Evolutionary conservation across 2,888 invertebrate species (phyloP), one percentile per base, ranked within the genome.

Genomic region (Epicampocera succincta): DNA sequence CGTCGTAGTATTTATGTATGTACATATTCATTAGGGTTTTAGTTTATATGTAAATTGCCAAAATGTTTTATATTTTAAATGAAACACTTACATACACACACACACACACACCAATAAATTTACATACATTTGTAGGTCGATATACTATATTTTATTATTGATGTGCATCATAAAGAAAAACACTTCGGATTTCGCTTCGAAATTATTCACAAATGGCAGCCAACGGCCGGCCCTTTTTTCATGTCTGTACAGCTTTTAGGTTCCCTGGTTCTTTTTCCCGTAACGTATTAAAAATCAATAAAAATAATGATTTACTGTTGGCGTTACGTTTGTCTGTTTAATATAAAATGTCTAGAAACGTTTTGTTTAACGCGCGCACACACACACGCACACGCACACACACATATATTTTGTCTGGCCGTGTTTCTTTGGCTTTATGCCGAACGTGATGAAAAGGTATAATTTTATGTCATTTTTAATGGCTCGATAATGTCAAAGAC

Each of bases 241-340:
- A 61, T 11, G 33, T 52, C 46, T 61, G 61, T 3, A 15, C 11
- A 25, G 33, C 11, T 58, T 75, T 50, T 29, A 19, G 13, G 1
- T 42, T 33, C 1, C 19, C 11, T n/a, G n/a, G n/a, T n/a, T 21
- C 1, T 44, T 52, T 66, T 25, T 52, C n/a, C 5, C 21, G 61
- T 17, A 73, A 33, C 82, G 81, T 85, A 87, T 87, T 87, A 86
- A 85, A 85, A 86, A 82, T 79, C 69, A 83, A 83, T 85, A 83
- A 86, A n/a, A 85, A 84, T 65, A 73, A 81, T 83, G 84, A 85
- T 85, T 84, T 84, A 85, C 48, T 74, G 52, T 75, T 81, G 58
- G 56, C 40, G 15, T 38, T 52, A 12, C 79, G 46, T 25, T 9
- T 60, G 46, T 44, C 29, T 58, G 40, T 65, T 44, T 52, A 48